These are phyloP conservation scores for Lithophane leautieri DNA, from an alignment of 2,888 invertebrate genomes.

Conservation along the genomic window DNA sequence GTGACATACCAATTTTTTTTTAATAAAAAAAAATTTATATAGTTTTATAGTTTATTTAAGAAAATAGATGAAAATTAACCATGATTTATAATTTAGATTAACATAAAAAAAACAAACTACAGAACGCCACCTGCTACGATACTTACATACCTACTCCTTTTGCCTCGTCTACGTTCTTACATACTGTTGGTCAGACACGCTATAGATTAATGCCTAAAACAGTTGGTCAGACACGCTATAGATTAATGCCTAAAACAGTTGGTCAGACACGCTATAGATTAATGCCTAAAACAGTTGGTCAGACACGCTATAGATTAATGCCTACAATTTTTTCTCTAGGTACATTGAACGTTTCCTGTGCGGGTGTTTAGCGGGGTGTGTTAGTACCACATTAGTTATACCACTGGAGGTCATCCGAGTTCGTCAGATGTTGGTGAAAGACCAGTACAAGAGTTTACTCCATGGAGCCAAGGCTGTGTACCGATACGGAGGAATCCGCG, in stretches of 20 bases:
- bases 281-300: not conserved
- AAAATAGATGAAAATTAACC: too few relatives aligned
- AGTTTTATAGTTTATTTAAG: too few relatives aligned
- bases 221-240: too few relatives aligned
- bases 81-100: too few relatives aligned
- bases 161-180: too few relatives aligned
- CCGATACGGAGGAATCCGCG: conserved; percentile 77
- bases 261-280: not conserved
- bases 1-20: too few relatives aligned
- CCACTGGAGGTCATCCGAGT: conserved; percentile 85
- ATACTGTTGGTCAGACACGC: too few relatives aligned
- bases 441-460: conserved; percentile 80
- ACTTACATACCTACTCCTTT: too few relatives aligned
- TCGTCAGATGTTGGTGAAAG: conserved; percentile 82
- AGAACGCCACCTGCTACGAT: too few relatives aligned
- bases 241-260: not conserved
- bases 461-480: conserved; percentile 80
- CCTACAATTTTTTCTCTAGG: conserved; percentile 1
- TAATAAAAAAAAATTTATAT: too few relatives aligned
- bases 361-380: conserved; percentile 79
- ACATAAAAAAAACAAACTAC: too few relatives aligned
- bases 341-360: conserved; percentile 70
- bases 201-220: not conserved
- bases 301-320: not conserved
- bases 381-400: conserved; percentile 74